A percentile compares a stretch with the other conserved stretches of the same genome.
phyloP scores from a whole-genome alignment of 2,888 invertebrate species.

The Brachypalpus laphriformis region DNA sequence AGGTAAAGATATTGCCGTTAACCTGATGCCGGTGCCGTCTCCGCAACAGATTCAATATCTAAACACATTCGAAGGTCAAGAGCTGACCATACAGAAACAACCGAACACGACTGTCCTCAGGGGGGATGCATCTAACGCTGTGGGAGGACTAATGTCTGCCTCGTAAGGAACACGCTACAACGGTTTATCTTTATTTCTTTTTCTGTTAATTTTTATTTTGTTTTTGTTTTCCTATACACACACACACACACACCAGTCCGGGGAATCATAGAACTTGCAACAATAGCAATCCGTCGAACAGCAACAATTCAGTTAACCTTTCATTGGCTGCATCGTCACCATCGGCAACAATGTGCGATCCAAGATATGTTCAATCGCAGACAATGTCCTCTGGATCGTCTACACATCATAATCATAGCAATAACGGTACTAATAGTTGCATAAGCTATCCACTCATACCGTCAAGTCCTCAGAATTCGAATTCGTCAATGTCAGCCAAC shows the following conservation, averaged over 20 bases:
- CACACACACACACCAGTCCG: constrained; percentile 46
- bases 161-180: constrained; percentile 83
- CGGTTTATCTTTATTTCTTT: constrained; percentile 74
- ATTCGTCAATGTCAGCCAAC: constrained; percentile 55
- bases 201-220: constrained; percentile 31
- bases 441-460: constrained; percentile 55
- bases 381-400: constrained; percentile 53
- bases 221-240: constrained; percentile 36
- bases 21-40: constrained; percentile 97
- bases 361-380: constrained; percentile 61
- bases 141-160: constrained; percentile 65
- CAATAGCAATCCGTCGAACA: constrained; percentile 56
- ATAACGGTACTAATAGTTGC: constrained; percentile 54
- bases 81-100: constrained; percentile 97
- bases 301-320: constrained; percentile 57
- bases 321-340: constrained; percentile 55
- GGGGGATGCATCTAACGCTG: constrained; percentile 55
- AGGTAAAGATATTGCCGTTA: constrained; percentile 79
- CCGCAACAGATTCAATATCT: constrained; percentile 98
- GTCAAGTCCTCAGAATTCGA: constrained; percentile 55
- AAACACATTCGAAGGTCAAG: constrained; percentile 97
- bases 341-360: constrained; percentile 58
- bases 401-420: constrained; percentile 54
- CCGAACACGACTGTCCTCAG: constrained; percentile 88
- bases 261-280: constrained; percentile 66